Evolutionary conservation across 2,113 vertebrate genomes (phyloP).

Genomic region (Abramis brama): DNA sequence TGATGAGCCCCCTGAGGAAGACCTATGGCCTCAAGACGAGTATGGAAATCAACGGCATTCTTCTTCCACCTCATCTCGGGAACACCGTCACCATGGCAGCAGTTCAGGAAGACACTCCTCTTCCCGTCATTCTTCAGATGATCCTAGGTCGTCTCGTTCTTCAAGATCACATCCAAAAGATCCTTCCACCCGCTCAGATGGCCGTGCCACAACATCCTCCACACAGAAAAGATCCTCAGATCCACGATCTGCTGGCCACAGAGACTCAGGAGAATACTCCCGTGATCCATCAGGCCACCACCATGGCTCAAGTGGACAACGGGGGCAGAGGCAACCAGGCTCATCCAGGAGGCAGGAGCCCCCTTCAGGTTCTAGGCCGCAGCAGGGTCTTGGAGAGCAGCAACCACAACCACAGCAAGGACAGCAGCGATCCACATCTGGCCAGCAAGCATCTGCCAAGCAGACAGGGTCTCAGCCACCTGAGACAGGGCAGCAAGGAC

Average conservation of each 20-base stretch:
- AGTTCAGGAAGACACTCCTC: conserved; percentile 85
- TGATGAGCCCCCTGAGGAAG: conserved; percentile 92
- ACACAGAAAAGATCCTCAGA: conserved; percentile 84
- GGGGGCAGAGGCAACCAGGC: conserved; percentile 79
- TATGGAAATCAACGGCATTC: conserved; percentile 82
- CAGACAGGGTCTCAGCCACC: conserved; percentile 65
- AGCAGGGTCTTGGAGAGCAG: conserved; percentile 65
- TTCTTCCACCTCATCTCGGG: conserved; percentile 81
- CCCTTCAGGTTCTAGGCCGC: conserved; percentile 70
- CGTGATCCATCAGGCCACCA: conserved; percentile 81
- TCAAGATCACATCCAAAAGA: conserved; percentile 89
- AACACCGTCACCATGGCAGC: conserved; percentile 88
- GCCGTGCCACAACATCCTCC: conserved; percentile 75
- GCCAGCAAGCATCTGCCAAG: conserved; percentile 57
- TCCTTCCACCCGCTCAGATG: conserved; percentile 80
- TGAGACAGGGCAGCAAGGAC: conserved; percentile 58
- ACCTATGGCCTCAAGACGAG: conserved; percentile 85
- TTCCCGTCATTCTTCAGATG: conserved; percentile 85
- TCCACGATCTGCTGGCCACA: conserved; percentile 76
- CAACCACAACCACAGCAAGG: conserved; percentile 52
- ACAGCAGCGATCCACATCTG: conserved; percentile 58
- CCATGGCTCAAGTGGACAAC: conserved; percentile 79
- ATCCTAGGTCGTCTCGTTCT: conserved; percentile 82
- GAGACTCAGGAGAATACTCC: conserved; percentile 84
- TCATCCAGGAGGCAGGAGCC: conserved; percentile 77